These are phyloP conservation scores for Coenonympha arcania DNA, from an alignment of 2,888 invertebrate species.

Conservation along the genomic window DNA sequence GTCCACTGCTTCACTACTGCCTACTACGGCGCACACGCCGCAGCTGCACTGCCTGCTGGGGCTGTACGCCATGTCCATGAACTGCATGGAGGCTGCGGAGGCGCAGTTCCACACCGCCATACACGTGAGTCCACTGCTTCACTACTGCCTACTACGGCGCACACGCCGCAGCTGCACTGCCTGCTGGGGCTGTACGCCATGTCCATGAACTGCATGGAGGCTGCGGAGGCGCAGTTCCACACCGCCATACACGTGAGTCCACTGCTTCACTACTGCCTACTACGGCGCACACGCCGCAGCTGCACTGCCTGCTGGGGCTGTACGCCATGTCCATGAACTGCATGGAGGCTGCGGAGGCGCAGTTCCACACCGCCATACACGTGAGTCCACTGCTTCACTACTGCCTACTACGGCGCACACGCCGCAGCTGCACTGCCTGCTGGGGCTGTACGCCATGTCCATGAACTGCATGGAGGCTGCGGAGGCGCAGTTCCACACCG, in stretches of 20 bases:
- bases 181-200: slow-evolving; percentile 96
- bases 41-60: slow-evolving; percentile 92
- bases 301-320: slow-evolving; percentile 90
- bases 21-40: slow-evolving; percentile 75
- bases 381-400: slow-evolving; percentile 75
- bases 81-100: slow-evolving; percentile 97
- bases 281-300: slow-evolving; percentile 78
- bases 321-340: slow-evolving; percentile 99
- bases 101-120: slow-evolving; percentile 94
- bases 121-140: slow-evolving; percentile 76
- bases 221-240: slow-evolving; percentile 95
- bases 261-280: too few relatives aligned
- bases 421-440: slow-evolving; percentile 88
- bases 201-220: slow-evolving; percentile 98
- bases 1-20: too few relatives aligned
- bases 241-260: slow-evolving; percentile 87
- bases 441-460: slow-evolving; percentile 98
- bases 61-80: slow-evolving; percentile 99
- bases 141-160: too few relatives aligned
- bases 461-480: slow-evolving; percentile 98
- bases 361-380: slow-evolving; percentile 91
- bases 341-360: slow-evolving; percentile 96
- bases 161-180: slow-evolving; percentile 86
- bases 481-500: slow-evolving; percentile 93
- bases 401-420: slow-evolving; percentile 67